Base-by-base conservation (phyloP, 2,888 invertebrate genomes). In the Caenorhabditis sp. region DNA sequence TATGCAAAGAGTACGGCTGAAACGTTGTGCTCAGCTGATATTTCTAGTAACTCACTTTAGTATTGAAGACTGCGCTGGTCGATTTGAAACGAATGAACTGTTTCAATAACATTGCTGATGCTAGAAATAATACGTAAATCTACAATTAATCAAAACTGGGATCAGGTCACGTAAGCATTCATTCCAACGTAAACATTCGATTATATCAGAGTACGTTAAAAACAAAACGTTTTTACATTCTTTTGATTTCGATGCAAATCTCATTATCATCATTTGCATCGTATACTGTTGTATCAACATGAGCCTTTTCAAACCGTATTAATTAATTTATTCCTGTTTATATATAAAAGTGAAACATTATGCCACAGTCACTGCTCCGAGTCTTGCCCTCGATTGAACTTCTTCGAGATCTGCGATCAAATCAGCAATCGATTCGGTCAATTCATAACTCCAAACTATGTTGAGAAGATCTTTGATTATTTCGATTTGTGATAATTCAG, bases 251-350 rank as follows among this genome's bases (percentile, higher is more conserved):
- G 17, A 57, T 66, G 12, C 83, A 83, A 66, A 63, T 31, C 23
- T 78, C 1, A 20, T 82, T 21, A 72, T 83, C 10, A 61, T 78
- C 43, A 60, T 66, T 17, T 78, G 79, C 52, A 58, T 78, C 27
- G 62, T 74, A 20, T 79, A 74, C 61, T 83, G 77, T 56, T 71
- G 76, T 61, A 66, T 68, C 25, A 76, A 78, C 27, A 77, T 79
- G 69, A 76, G 78, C 25, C n/a, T n/a, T n/a, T n/a, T n/a, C n/a
- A n/a, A n/a, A n/a, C n/a, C n/a, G n/a, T n/a, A n/a, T n/a, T n/a
- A n/a, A 31, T 31, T 31, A 31, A 7, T 31, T 4, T 7, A 7
- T 31, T 31, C 5, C 10, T 31, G 31, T 31, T 31, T 31, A 31
- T 31, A 31, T 31, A 31, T 31, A 43, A 17, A 43, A 14, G 3